A percentile compares a stretch with the other conserved stretches of the same genome.
Evolutionary conservation across 2,797 vertebrate genomes (phyloP).

Genomic region (Myotis daubentonii): DNA sequence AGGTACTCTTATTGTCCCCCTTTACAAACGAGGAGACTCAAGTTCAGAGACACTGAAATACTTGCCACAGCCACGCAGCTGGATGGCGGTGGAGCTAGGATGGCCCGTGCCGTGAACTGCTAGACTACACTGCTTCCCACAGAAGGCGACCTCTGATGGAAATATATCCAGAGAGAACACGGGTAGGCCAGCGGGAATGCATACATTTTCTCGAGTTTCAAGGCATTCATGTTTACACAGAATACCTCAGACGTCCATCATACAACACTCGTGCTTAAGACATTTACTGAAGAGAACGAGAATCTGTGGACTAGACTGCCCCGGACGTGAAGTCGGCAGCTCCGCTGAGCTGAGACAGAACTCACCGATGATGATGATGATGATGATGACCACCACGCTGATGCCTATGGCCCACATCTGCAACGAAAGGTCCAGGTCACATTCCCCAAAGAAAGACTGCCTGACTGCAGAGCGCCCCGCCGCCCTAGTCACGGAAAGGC

Average conservation of each 20-base stretch:
- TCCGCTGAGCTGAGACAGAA: neutral
- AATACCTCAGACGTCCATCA: neutral
- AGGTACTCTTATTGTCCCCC: neutral
- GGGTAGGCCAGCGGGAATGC: neutral
- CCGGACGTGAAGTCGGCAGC: too few relatives aligned
- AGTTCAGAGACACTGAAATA: neutral
- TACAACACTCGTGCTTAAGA: neutral
- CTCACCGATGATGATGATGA: constrained; percentile 89
- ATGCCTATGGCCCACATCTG: constrained; percentile 91
- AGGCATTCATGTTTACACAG: neutral
- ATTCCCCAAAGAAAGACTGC: accelerated
- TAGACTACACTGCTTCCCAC: neutral
- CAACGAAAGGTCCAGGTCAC: constrained; percentile 14
- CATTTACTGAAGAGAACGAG: neutral
- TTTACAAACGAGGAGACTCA: neutral
- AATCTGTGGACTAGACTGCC: neutral
- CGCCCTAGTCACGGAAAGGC: neutral
- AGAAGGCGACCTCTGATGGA: neutral
- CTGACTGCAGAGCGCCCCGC: neutral
- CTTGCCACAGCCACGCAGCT: neutral
- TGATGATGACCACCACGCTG: constrained; percentile 83
- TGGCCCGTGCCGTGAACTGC: neutral
- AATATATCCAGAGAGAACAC: neutral
- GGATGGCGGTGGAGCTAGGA: neutral
- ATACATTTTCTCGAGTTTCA: neutral